Percentiles rank a stretch among this genome's conserved stretches.
Conservation (phyloP, 2,113 vertebrate species). For the Polyodon spathula region DNA sequence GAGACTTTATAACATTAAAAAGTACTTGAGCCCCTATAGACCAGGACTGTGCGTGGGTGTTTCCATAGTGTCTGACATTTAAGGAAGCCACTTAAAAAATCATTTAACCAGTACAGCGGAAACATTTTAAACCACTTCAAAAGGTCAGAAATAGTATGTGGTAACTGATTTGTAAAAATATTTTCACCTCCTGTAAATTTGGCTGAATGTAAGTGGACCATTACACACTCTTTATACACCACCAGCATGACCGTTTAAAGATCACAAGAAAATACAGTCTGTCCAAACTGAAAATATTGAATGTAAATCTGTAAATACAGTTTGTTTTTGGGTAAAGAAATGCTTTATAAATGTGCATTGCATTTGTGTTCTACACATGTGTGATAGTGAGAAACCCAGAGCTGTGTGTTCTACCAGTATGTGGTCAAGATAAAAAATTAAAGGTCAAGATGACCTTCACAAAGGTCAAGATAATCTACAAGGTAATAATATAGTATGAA, state of each 20-base stretch:
- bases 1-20: not conserved
- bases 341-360: no score
- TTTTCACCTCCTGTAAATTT: not conserved
- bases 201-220: not conserved
- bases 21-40: not conserved
- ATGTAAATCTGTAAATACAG: no score
- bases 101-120: not conserved
- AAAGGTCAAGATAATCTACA: no score
- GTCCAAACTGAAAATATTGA: no score
- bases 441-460: no score
- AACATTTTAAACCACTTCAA: slow-evolving; percentile 6
- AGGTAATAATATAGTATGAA: no score
- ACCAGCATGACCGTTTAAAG: not conserved
- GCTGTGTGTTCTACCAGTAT: no score
- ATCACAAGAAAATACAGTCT: not conserved
- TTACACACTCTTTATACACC: not conserved
- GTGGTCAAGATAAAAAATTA: no score
- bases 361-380: no score
- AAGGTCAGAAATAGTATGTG: slow-evolving; percentile 2
- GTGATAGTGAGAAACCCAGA: no score
- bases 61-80: slow-evolving; percentile 1
- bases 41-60: not conserved
- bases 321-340: no score
- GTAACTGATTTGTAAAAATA: slow-evolving; percentile 7
- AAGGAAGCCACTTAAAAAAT: slow-evolving; percentile 1